Evolutionary conservation across 2,113 vertebrate genomes (phyloP), one percentile per base, ranked within the genome.

Genomic region (Erythrocebus patas): DNA sequence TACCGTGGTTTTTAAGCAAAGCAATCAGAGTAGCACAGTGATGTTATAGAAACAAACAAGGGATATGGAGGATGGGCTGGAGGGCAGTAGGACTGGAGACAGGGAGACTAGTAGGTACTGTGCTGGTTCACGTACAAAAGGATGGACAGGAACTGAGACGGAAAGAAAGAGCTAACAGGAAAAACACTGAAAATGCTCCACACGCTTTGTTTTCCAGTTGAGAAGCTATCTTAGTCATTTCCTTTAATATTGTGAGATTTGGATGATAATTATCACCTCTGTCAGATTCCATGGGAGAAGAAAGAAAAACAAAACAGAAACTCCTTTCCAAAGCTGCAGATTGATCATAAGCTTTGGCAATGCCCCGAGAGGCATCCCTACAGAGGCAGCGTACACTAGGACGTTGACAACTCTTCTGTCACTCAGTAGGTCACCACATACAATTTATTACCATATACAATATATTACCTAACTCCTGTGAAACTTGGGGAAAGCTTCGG

Each of bases 221-320:
- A 91, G 88, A 94, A 32, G n/a, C 52, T 45, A 59, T 35, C 40
- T 96, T 96, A 64, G 27, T 23, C 89, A 93, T 75, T 95, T 97
- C 64, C 75, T 85, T 93, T 89, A 89, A 66, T 84, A 81, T 35
- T 94, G 17, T 94, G 48, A 75, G 82, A 93, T 82, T 17, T 93
- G 52, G 52, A 96, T 82, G 48, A 70, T 68, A 93, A 92, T 92
- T 61, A 84, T 91, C 86, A 93, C 70, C 52, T 90, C 61, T 96
- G 57, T 97, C 89, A 97, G 25, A 81, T 78, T 93, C 9, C n/a
- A 92, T 75, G 25, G 22, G 27, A 20, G 20, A 32, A 72, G 50
- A 83, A 84, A 94, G 35, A 45, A 88, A 92, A 92, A 94, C 16
- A 83, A 96, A 95, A 89, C 4, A 93, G 30, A 83, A 97, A 93